These are phyloP conservation scores for Callyntrura sp. DNA, from an alignment of 2,888 invertebrate species.

Conservation along the genomic window DNA sequence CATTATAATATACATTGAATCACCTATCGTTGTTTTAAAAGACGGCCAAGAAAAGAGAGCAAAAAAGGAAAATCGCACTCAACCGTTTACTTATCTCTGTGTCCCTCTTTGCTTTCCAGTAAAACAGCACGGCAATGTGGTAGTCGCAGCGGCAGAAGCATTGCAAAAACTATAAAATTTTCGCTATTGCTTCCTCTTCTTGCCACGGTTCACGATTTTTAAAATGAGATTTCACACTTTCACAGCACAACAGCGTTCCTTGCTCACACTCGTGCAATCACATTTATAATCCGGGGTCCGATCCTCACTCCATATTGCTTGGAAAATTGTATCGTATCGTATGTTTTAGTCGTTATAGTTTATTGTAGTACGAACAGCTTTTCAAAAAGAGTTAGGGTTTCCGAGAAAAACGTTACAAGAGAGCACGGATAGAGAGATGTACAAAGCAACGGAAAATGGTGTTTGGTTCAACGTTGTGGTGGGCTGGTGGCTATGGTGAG, in stretches of 20 bases:
- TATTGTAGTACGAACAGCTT: background rate
- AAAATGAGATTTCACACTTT: slow-evolving; percentile 75
- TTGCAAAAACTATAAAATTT: slow-evolving; percentile 39
- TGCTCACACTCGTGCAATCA: background rate
- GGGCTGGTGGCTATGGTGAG: background rate
- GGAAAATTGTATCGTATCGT: slow-evolving; percentile 12
- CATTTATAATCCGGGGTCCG: slow-evolving; percentile 40
- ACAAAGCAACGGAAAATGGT: slow-evolving; percentile 23
- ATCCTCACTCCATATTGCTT: slow-evolving; percentile 1
- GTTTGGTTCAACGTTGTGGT: slow-evolving; percentile 15
- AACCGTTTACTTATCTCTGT: slow-evolving; percentile 2
- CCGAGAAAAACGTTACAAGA: slow-evolving; percentile 23
- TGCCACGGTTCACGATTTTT: slow-evolving; percentile 65
- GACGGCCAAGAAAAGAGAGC: background rate
- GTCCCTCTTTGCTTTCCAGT: background rate
- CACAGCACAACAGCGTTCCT: slow-evolving; percentile 1
- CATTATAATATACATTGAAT: background rate
- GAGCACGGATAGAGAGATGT: background rate
- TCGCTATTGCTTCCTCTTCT: background rate
- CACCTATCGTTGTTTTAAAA: slow-evolving; percentile 6
- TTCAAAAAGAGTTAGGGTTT: slow-evolving; percentile 5
- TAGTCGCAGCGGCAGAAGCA: background rate
- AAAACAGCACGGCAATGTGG: no score
- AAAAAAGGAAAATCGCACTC: slow-evolving; percentile 37
- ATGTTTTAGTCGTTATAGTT: background rate